Conservation (phyloP, 2,888 invertebrate genomes). For the Cyclophora albipunctata region DNA sequence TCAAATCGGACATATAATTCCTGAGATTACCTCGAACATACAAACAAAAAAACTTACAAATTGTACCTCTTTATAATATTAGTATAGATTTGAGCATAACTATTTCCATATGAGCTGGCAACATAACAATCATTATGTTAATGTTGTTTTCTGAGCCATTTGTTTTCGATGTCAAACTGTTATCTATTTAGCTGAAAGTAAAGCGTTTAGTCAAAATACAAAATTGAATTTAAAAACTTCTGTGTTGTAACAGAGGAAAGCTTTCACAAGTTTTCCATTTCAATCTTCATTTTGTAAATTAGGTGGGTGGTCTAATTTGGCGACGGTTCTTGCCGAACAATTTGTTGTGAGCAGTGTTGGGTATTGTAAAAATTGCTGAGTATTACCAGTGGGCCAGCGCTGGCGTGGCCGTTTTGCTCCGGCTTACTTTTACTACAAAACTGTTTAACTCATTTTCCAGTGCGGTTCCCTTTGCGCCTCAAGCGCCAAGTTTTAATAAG, state of each 20-base stretch:
- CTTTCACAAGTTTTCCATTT: constrained; percentile 40
- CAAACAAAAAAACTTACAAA: no score
- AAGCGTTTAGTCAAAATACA: constrained; percentile 9
- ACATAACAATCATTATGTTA: no score
- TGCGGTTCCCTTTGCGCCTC: no score
- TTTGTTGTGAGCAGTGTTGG: constrained; percentile 11
- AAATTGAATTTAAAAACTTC: constrained; percentile 15
- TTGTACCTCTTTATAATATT: no score
- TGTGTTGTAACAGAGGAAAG: constrained; percentile 31
- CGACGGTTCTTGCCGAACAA: constrained; percentile 20
- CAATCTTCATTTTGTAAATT: constrained; percentile 34
- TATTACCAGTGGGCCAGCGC: constrained; percentile 3
- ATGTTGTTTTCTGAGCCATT: no score
- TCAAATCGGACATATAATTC: no score
- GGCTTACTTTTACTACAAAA: constrained; percentile 5
- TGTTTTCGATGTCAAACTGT: neutral
- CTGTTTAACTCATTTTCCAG: constrained; percentile 2
- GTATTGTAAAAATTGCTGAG: constrained; percentile 5
- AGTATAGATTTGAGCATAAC: no score
- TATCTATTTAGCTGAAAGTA: constrained; percentile 4
- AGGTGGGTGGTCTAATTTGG: constrained; percentile 27
- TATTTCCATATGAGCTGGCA: no score
- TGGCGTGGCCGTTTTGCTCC: constrained; percentile 4
- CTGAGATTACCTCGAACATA: no score
- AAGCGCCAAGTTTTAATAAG: no score